phyloP scores from a whole-genome alignment of 2,797 vertebrate species.

The Sebastes cheni region DNA sequence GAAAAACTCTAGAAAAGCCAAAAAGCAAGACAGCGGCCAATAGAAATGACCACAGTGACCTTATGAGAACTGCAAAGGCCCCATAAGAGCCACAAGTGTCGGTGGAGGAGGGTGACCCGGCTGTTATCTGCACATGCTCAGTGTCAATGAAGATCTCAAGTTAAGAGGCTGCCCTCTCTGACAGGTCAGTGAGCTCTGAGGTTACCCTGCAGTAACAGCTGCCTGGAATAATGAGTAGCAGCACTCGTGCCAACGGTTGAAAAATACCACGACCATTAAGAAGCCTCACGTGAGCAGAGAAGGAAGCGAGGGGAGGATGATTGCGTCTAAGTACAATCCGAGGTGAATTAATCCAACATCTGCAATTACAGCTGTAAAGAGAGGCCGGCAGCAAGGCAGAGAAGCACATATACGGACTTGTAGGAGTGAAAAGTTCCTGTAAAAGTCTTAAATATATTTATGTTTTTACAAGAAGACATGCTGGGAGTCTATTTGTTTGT shows the following conservation, averaged over 20 bases:
- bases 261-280: constrained; percentile 60
- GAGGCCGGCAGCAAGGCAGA: background rate
- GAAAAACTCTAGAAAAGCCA: background rate
- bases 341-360: constrained; percentile 7
- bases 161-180: constrained; percentile 46
- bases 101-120: constrained; percentile 18
- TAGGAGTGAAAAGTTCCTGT: background rate
- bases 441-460: background rate
- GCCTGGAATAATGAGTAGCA: constrained; percentile 69
- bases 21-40: background rate
- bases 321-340: background rate
- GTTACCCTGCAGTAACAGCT: constrained; percentile 62
- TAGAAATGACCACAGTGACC: background rate
- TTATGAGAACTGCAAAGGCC: background rate
- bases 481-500: background rate
- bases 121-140: constrained; percentile 36
- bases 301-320: background rate
- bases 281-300: constrained; percentile 14
- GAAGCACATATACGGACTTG: background rate
- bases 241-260: constrained; percentile 48
- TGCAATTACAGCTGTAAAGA: constrained; percentile 4
- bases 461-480: background rate
- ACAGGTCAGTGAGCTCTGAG: constrained; percentile 60
- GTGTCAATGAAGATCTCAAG: constrained; percentile 67
- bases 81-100: background rate